Evolutionary conservation across 2,888 invertebrate species (phyloP).

Genomic region (Epinotia demarniana): DNA sequence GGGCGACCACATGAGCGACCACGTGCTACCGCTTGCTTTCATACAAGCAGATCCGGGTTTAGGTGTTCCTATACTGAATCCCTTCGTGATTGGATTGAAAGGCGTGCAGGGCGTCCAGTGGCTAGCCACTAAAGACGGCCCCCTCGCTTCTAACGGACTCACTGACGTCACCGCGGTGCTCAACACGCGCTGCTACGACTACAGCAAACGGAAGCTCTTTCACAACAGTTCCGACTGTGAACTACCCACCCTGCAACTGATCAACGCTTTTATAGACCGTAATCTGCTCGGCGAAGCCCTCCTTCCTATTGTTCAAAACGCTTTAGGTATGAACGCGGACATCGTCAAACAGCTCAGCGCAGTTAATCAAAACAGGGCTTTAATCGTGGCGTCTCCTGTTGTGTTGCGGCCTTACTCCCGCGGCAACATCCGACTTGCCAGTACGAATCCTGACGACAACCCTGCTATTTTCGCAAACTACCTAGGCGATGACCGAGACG

Average conservation of each 20-base stretch:
- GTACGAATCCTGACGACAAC: slow-evolving; percentile 53
- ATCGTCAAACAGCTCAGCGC: slow-evolving; percentile 55
- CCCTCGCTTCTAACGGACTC: slow-evolving; percentile 63
- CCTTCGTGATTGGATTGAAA: slow-evolving; percentile 44
- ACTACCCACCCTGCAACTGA: slow-evolving; percentile 61
- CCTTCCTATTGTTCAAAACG: slow-evolving; percentile 48
- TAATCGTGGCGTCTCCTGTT: slow-evolving; percentile 58
- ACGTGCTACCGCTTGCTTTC: slow-evolving; percentile 57
- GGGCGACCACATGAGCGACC: slow-evolving; percentile 66
- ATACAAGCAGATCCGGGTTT: slow-evolving; percentile 54
- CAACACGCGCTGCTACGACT: slow-evolving; percentile 66
- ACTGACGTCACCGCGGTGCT: slow-evolving; percentile 60
- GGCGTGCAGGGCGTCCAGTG: slow-evolving; percentile 50
- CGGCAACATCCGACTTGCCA: slow-evolving; percentile 61
- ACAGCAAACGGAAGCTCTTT: slow-evolving; percentile 49
- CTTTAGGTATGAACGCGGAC: slow-evolving; percentile 50
- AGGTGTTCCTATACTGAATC: slow-evolving; percentile 27
- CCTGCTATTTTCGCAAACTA: slow-evolving; percentile 66
- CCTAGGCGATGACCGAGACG: slow-evolving; percentile 59
- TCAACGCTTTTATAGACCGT: slow-evolving; percentile 58
- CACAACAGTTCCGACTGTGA: slow-evolving; percentile 58
- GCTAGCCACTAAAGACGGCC: slow-evolving; percentile 52
- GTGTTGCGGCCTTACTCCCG: slow-evolving; percentile 61
- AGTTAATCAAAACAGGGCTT: slow-evolving; percentile 53
- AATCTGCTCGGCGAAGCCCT: slow-evolving; percentile 49